Evolutionary conservation across 2,797 vertebrate species (phyloP).

Genomic region (Danio tinwini): DNA sequence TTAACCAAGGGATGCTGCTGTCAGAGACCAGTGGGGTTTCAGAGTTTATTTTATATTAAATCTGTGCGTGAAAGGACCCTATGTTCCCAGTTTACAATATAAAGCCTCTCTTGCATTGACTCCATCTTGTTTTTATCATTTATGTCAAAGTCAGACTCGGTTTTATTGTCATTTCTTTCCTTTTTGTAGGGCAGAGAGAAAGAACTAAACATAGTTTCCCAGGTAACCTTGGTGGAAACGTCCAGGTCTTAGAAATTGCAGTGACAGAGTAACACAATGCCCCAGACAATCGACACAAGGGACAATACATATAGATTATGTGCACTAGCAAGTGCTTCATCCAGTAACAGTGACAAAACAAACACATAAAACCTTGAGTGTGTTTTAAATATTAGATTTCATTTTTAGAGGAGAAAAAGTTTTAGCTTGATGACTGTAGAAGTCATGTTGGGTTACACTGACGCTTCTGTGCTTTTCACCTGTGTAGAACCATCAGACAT

Average conservation of each 20-base stretch:
- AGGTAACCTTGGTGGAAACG: constrained; percentile 11
- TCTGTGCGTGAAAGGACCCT: constrained; percentile 23
- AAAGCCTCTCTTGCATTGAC: constrained; percentile 11
- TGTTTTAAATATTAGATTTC: no score
- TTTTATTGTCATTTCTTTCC: constrained; percentile 15
- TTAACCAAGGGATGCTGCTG: constrained; percentile 14
- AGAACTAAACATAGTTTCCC: constrained; percentile 1
- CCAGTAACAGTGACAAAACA: background rate
- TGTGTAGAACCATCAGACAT: no score
- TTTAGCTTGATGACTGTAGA: no score
- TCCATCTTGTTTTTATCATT: constrained; percentile 25
- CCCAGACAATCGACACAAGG: background rate
- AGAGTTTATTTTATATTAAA: constrained; percentile 36
- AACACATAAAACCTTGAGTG: no score
- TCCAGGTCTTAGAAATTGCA: constrained; percentile 2
- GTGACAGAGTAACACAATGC: background rate
- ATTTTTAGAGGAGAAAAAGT: no score
- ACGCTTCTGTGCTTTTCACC: no score
- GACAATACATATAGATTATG: background rate
- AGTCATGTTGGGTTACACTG: no score
- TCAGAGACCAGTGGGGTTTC: constrained; percentile 18
- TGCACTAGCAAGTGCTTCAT: background rate
- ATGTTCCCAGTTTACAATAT: constrained; percentile 28
- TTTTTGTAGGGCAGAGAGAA: constrained; percentile 12
- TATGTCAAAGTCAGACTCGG: constrained; percentile 12